Evolutionary conservation across 2,797 vertebrate species (phyloP).

Genomic region (Meda fulgida): DNA sequence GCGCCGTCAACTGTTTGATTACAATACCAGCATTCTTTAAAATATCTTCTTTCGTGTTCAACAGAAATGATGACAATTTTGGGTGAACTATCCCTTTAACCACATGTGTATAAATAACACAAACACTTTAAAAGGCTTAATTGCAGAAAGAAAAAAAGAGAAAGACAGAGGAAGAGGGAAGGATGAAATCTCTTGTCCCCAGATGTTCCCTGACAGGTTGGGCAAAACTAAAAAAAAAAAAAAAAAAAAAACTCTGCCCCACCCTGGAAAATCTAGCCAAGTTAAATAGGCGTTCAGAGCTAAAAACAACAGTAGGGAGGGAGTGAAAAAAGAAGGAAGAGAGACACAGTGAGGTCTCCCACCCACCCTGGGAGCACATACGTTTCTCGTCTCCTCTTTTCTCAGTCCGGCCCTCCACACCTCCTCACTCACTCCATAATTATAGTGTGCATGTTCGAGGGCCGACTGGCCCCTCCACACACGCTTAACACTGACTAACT

Average conservation of each 20-base stretch:
- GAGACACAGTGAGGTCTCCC: slow-evolving; percentile 62
- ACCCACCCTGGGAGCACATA: slow-evolving; percentile 67
- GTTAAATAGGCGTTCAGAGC: slow-evolving; percentile 81
- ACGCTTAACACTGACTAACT: slow-evolving; percentile 44
- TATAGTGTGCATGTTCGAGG: slow-evolving; percentile 41
- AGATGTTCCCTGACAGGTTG: slow-evolving; percentile 84
- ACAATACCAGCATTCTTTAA: neutral
- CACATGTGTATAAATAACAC: neutral
- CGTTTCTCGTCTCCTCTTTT: slow-evolving; percentile 66
- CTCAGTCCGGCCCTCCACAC: slow-evolving; percentile 72
- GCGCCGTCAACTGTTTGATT: neutral
- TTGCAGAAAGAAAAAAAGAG: neutral
- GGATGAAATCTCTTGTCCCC: slow-evolving; percentile 73
- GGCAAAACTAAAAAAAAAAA: slow-evolving; percentile 61
- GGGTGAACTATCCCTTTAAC: neutral
- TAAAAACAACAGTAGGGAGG: slow-evolving; percentile 78
- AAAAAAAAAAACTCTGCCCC: slow-evolving; percentile 67
- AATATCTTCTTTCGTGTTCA: neutral
- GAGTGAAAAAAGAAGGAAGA: slow-evolving; percentile 55
- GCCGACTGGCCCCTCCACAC: slow-evolving; percentile 58
- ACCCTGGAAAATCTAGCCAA: slow-evolving; percentile 82
- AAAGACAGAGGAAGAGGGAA: slow-evolving; percentile 56
- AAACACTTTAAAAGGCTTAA: neutral
- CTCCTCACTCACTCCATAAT: slow-evolving; percentile 57
- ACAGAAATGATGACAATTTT: neutral